Evolutionary conservation across 2,888 invertebrate genomes (phyloP), one percentile per base, ranked within the genome.

Genomic region (Pyrrhia umbra): DNA sequence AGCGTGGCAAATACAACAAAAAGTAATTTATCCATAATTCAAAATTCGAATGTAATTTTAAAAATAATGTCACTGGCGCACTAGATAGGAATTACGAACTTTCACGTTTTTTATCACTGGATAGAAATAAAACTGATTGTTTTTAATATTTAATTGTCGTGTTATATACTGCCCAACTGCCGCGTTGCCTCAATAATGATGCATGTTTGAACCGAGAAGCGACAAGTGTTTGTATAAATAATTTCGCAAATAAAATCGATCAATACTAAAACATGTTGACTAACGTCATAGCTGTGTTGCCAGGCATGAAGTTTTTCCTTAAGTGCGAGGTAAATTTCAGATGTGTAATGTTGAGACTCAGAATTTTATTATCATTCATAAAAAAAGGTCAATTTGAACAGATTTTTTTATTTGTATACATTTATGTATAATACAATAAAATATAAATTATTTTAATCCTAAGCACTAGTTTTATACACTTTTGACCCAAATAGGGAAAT

Each of bases 231-330:
- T 87, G 82, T 85, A 77, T 85, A 83, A 85, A 85, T 81, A 83
- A 78, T 84, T 84, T 82, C 73, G 74, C 77, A 82, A 85, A 82
- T 81, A 84, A 80, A 79, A 69, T 67, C 84, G 87, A 91, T 90
- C 91, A 84, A 90, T 90, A 90, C 71, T 66, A 55, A 54, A 64
- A 16, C 66, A 71, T 77, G 73, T 80, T 81, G 75, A 83, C 80
- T 81, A 83, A 90, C 90, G 91, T 91, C 91, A 91, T 80, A 80
- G 18, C 57, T 72, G 84, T 64, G 89, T 81, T 86, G 83, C 79
- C 81, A 85, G 63, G 6, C 25, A 40, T 23, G 6, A 0, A 27
- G 15, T 1, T 5, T 8, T 40, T 15, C 58, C 46, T n/a, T 2
- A 0, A 5, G 6, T n/a, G 1, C 1, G 1, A 8, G 54, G 25